A percentile compares a stretch with the other conserved stretches of the same genome.
Conservation (phyloP, 2,113 vertebrate species). For the Nesoenas mayeri region DNA sequence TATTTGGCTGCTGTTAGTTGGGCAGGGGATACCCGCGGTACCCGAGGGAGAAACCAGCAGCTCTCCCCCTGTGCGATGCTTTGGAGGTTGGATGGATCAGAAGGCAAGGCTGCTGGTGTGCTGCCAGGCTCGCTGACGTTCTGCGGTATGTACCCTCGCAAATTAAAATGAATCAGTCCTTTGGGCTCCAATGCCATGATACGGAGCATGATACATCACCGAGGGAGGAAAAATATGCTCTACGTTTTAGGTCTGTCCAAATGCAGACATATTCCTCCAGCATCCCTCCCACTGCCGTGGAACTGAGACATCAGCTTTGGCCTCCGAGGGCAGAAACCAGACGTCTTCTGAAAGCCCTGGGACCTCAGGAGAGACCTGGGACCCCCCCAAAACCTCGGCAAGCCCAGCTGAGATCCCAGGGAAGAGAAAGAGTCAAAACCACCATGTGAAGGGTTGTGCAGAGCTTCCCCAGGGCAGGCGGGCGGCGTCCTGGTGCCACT, state of each 20-base stretch:
- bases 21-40: neutral
- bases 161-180: neutral
- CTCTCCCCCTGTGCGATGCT: neutral
- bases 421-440: neutral
- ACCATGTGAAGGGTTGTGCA: fast-evolving
- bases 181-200: neutral
- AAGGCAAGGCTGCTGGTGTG: neutral
- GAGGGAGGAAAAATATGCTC: neutral
- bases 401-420: neutral
- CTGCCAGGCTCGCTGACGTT: neutral
- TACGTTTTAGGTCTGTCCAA: neutral
- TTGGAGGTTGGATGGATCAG: neutral
- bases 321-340: neutral
- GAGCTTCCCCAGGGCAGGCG: neutral
- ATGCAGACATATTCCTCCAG: neutral
- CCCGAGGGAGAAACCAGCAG: neutral
- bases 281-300: fast-evolving
- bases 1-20: neutral
- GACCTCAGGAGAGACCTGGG: neutral
- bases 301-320: neutral
- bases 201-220: neutral
- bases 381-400: neutral
- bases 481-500: neutral
- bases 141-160: neutral
- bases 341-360: neutral